Conservation (phyloP, 2,113 vertebrate species). For the Nyctibius bracteatus region DNA sequence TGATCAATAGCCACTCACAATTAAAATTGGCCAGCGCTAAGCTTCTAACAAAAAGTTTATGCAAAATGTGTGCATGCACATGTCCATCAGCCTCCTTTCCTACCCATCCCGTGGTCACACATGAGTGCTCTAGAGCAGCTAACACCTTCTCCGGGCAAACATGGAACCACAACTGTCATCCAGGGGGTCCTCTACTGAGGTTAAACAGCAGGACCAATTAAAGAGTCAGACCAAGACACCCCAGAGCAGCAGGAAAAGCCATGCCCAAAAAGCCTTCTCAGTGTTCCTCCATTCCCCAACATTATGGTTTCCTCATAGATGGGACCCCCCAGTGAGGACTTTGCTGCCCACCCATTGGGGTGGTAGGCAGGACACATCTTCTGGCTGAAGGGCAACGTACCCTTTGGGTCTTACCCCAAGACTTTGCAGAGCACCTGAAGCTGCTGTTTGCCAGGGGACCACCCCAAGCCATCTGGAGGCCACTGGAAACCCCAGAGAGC, state of each 20-base stretch:
- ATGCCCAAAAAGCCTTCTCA: not conserved
- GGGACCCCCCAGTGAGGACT: not conserved
- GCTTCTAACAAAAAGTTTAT: not conserved
- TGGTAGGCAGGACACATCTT: not conserved
- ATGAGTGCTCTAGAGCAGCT: rapidly evolving
- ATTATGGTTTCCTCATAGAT: not conserved
- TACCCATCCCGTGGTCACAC: rapidly evolving
- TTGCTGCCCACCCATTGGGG: not conserved
- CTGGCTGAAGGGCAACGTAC: not conserved
- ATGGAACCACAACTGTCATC: rapidly evolving
- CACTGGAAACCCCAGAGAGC: not conserved
- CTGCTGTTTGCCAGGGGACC: not conserved
- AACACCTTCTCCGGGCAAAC: not conserved
- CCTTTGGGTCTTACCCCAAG: not conserved
- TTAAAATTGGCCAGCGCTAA: rapidly evolving
- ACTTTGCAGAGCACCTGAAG: not conserved
- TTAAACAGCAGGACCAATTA: not conserved
- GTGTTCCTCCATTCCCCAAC: not conserved
- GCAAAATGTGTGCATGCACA: rapidly evolving
- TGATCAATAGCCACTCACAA: not conserved
- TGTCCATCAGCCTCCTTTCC: not conserved
- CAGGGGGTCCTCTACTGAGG: not conserved
- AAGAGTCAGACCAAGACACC: not conserved
- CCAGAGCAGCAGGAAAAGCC: not conserved
- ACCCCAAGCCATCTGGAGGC: not conserved